Percentiles rank a stretch among this genome's conserved stretches.
phyloP scores from a whole-genome alignment of 2,888 invertebrate species.

The Caenorhabditis panamensis region DNA sequence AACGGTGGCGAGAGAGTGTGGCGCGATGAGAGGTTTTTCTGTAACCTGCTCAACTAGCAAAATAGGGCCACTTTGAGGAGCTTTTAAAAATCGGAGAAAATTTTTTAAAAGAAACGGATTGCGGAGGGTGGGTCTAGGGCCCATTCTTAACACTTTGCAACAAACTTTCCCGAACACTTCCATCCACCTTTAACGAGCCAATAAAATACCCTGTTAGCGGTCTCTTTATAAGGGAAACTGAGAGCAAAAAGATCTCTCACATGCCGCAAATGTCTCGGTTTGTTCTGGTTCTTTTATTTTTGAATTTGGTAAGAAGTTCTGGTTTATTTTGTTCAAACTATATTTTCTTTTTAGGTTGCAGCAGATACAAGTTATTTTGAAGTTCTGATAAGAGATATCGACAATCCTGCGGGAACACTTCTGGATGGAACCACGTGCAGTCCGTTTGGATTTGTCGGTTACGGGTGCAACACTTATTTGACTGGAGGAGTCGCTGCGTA shows the following conservation, averaged over 20 bases:
- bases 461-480: constrained; percentile 42
- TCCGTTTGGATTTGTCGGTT: constrained; percentile 50
- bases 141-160: too few relatives aligned
- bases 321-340: background rate
- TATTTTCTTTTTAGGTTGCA: background rate
- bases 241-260: constrained; percentile 4
- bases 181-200: too few relatives aligned
- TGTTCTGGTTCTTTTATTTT: background rate
- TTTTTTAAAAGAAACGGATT: too few relatives aligned
- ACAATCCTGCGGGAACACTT: constrained; percentile 61
- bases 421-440: constrained; percentile 43
- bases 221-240: background rate
- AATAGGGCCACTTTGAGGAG: too few relatives aligned
- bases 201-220: background rate
- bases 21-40: too few relatives aligned
- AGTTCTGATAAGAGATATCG: constrained; percentile 52
- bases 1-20: too few relatives aligned
- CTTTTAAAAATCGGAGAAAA: too few relatives aligned
- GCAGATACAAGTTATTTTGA: constrained; percentile 18
- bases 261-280: background rate
- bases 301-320: background rate
- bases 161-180: too few relatives aligned
- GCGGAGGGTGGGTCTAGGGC: too few relatives aligned
- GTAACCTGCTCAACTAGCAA: too few relatives aligned
- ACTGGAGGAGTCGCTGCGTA: constrained; percentile 35